These are phyloP conservation scores for Ceratina japonica DNA, from an alignment of 1,140 invertebrate genomes.

Conservation along the genomic window DNA sequence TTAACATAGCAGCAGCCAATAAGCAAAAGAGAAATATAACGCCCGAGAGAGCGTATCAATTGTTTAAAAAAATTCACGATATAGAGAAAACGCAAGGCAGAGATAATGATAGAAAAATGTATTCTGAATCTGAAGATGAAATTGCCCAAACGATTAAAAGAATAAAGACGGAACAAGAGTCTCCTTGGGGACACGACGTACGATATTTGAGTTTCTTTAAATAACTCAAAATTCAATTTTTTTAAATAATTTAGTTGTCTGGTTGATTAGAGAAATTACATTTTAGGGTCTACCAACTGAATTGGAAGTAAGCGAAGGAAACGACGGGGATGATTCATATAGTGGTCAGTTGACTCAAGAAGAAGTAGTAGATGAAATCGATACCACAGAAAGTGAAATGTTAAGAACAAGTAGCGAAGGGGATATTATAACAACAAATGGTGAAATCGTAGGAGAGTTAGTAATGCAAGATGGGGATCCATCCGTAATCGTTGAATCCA, in stretches of 20 bases:
- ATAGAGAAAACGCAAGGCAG: conserved; percentile 75
- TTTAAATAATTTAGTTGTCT: no score
- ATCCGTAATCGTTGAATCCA: conserved; percentile 75
- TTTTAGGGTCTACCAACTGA: conserved; percentile 68
- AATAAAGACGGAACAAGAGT: conserved; percentile 74
- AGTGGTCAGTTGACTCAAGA: conserved; percentile 69
- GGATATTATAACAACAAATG: conserved; percentile 69
- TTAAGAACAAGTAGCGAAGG: conserved; percentile 62
- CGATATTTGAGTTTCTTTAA: not conserved
- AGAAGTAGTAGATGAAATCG: conserved; percentile 70
- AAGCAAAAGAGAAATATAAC: conserved; percentile 78
- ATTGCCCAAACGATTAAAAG: conserved; percentile 74
- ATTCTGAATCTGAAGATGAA: conserved; percentile 79
- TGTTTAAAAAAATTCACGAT: conserved; percentile 78
- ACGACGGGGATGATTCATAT: conserved; percentile 74
- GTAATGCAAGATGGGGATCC: conserved; percentile 75
- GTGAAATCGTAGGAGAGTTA: conserved; percentile 74
- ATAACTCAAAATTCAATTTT: no score
- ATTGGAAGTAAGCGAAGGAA: conserved; percentile 71
- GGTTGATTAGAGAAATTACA: conserved; percentile 28
- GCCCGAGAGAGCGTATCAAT: conserved; percentile 78
- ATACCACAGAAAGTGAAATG: conserved; percentile 67
- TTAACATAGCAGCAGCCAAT: conserved; percentile 77
- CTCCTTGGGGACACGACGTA: conserved; percentile 74
- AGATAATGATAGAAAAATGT: conserved; percentile 70